Percentiles rank a stretch among this genome's conserved stretches.
Evolutionary conservation across 2,797 vertebrate genomes (phyloP).

Genomic region (Remorina albescens): DNA sequence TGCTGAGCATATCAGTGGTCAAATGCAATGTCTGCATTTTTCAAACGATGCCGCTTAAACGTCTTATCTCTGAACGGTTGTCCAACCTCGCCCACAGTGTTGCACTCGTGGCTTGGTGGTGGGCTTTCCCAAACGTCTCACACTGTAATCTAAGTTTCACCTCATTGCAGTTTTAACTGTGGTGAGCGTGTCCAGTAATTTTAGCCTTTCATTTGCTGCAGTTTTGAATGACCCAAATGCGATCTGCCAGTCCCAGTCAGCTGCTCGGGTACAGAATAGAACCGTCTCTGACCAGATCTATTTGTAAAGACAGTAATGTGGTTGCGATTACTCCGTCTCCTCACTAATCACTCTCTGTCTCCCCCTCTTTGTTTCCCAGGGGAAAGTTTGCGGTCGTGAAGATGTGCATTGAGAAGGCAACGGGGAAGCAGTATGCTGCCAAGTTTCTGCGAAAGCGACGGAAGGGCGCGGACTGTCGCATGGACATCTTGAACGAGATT

Average conservation of each 20-base stretch:
- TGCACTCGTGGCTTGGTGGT: conserved; percentile 28
- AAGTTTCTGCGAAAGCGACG: conserved; percentile 89
- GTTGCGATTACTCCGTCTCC: conserved; percentile 53
- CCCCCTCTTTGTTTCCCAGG: conserved; percentile 69
- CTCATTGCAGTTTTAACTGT: conserved; percentile 41
- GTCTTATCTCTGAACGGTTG: conserved; percentile 50
- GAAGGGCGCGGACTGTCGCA: conserved; percentile 88
- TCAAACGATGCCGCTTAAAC: conserved; percentile 57
- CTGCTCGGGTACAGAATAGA: conserved; percentile 38
- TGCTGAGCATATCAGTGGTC: conserved; percentile 27
- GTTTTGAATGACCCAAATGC: conserved; percentile 36
- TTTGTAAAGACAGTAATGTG: conserved; percentile 52
- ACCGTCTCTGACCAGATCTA: conserved; percentile 41
- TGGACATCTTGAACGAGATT: conserved; percentile 89
- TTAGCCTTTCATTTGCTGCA: conserved; percentile 38
- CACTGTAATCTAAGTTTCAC: conserved; percentile 58
- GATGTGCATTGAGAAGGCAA: conserved; percentile 87
- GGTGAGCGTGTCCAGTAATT: conserved; percentile 44
- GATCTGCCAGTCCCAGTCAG: conserved; percentile 28
- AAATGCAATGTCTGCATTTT: conserved; percentile 26
- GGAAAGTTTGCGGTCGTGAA: conserved; percentile 91
- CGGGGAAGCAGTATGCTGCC: conserved; percentile 87
- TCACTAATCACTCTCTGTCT: conserved; percentile 40
- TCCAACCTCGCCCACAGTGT: conserved; percentile 27
- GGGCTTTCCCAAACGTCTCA: conserved; percentile 21